Percentiles rank a stretch among this genome's conserved stretches.
Conservation (phyloP, 2,797 vertebrate species). For the Gallinago stenura region DNA sequence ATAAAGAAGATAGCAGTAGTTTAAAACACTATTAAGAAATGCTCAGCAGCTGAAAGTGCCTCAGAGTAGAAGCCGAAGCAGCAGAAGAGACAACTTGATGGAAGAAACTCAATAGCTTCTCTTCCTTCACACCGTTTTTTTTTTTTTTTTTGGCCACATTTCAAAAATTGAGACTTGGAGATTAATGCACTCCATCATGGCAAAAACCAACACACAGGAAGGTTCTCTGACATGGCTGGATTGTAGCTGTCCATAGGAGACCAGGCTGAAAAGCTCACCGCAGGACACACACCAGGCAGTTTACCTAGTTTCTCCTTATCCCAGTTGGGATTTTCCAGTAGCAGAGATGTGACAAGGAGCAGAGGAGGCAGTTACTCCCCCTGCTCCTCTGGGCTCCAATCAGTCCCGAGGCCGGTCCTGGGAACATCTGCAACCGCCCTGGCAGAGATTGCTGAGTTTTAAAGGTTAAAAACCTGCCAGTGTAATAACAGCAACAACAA, state of each 20-base stretch:
- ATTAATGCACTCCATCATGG: neutral
- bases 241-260: neutral
- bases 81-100: neutral
- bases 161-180: neutral
- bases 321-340: neutral
- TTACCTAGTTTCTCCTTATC: neutral
- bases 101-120: neutral
- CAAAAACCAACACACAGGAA: neutral
- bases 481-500: slow-evolving; percentile 33
- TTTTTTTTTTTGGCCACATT: neutral
- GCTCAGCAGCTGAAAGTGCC: neutral
- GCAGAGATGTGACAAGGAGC: neutral
- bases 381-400: neutral
- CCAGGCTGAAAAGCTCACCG: neutral
- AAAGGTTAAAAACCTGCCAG: slow-evolving; percentile 58
- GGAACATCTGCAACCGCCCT: neutral
- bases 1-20: neutral
- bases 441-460: slow-evolving; percentile 9
- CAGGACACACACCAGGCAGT: neutral
- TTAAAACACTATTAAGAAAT: neutral
- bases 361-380: neutral
- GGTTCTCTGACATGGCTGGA: neutral
- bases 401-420: neutral
- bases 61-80: neutral
- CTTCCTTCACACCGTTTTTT: neutral